A percentile compares a stretch with the other conserved stretches of the same genome.
Conservation (phyloP, 2,888 invertebrate genomes). For the Pandemis corylana region DNA sequence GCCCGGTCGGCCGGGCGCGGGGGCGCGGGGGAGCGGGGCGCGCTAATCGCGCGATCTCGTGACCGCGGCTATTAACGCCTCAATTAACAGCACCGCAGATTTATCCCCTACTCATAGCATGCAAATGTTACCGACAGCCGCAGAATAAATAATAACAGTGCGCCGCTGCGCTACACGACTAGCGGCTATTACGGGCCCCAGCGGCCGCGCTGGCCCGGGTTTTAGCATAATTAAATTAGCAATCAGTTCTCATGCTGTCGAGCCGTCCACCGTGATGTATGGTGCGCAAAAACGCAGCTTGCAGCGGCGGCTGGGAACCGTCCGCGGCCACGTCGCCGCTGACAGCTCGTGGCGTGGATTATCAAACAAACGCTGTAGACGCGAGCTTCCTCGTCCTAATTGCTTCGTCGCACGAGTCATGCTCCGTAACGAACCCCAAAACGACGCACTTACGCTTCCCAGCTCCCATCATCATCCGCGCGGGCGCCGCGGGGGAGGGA, state of each 20-base stretch:
- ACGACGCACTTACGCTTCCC: conserved; percentile 1
- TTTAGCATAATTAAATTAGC: conserved; percentile 42
- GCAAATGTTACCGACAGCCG: conserved; percentile 48
- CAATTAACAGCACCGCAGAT: conserved; percentile 51
- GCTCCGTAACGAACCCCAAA: conserved; percentile 35
- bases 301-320: conserved; percentile 24
- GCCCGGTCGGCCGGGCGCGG: neutral
- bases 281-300: conserved; percentile 28
- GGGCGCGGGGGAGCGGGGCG: neutral
- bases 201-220: neutral
- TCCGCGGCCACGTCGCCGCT: neutral
- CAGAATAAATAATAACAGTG: conserved; percentile 38
- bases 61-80: conserved; percentile 58
- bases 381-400: conserved; percentile 32
- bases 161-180: conserved; percentile 18
- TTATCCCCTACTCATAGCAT: conserved; percentile 52
- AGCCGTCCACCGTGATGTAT: conserved; percentile 34
- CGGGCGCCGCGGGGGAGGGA: conserved; percentile 50
- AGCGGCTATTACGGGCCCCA: conserved; percentile 13
- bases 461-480: conserved; percentile 1
- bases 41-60: conserved; percentile 46
- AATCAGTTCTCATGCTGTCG: conserved; percentile 40
- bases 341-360: conserved; percentile 9
- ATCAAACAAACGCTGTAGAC: conserved; percentile 7
- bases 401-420: conserved; percentile 28